A percentile compares a stretch with the other conserved stretches of the same genome.
These are phyloP conservation scores for Eledone cirrhosa DNA, from an alignment of 2,888 invertebrate genomes.

Conservation along the genomic window DNA sequence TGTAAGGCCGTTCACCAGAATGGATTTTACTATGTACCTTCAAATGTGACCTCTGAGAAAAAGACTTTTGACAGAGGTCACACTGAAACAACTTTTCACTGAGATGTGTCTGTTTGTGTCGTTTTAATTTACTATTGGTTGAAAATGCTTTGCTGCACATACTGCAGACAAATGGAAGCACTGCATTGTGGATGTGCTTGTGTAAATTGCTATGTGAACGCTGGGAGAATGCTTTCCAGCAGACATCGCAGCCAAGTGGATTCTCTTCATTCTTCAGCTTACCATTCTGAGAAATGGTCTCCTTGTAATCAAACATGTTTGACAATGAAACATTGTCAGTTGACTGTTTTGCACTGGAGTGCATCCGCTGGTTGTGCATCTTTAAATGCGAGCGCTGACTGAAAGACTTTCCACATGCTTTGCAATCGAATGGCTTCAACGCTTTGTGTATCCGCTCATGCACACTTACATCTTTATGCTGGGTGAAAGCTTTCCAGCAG, in stretches of 20 bases:
- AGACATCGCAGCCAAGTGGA: background rate
- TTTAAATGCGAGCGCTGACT: background rate
- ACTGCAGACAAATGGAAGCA: conserved; percentile 38
- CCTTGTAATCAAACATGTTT: background rate
- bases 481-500: conserved; percentile 10
- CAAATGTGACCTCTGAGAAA: conserved; percentile 14
- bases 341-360: background rate
- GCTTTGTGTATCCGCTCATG: conserved; percentile 7
- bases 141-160: conserved; percentile 44
- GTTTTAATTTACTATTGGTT: conserved; percentile 39
- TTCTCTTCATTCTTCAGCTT: background rate
- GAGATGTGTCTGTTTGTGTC: conserved; percentile 32
- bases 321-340: background rate
- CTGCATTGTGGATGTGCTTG: background rate
- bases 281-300: background rate
- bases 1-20: conserved; percentile 9
- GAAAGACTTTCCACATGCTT: background rate
- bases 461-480: background rate
- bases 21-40: background rate
- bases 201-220: background rate
- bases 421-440: conserved; percentile 3
- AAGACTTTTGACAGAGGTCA: conserved; percentile 6
- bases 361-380: background rate
- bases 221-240: background rate
- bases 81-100: background rate